phyloP scores from a whole-genome alignment of 2,797 vertebrate species.

The Trachops cirrhosus region DNA sequence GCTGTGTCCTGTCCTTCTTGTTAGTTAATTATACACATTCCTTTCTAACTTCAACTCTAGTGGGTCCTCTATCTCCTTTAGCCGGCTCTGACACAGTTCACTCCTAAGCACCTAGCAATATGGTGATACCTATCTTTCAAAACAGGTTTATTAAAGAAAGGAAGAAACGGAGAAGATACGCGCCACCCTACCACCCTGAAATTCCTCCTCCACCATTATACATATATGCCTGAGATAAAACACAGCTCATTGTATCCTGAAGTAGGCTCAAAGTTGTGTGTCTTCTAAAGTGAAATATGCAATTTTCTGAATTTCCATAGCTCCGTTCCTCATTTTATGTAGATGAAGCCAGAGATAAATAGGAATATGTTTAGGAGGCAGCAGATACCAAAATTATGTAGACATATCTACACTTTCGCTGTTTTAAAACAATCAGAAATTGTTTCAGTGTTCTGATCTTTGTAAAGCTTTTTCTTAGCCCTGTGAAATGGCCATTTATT shows the following conservation, averaged over 20 bases:
- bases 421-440: slow-evolving; percentile 34
- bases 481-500: slow-evolving; percentile 64
- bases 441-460: background rate
- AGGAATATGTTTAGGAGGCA: background rate
- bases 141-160: background rate
- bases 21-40: background rate
- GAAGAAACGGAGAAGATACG: background rate
- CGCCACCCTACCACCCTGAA: background rate
- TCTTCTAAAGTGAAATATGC: background rate
- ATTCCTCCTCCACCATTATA: background rate
- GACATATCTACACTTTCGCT: background rate
- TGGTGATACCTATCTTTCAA: background rate
- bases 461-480: background rate
- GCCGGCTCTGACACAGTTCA: background rate
- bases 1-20: background rate
- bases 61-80: background rate
- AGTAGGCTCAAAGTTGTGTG: background rate
- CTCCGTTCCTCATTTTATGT: background rate
- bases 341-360: background rate
- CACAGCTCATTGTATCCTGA: background rate
- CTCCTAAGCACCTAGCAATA: background rate
- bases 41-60: background rate
- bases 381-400: background rate
- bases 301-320: background rate
- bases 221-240: background rate